phyloP scores from a whole-genome alignment of 1,140 invertebrate species.

The Neodiprion virginianus region DNA sequence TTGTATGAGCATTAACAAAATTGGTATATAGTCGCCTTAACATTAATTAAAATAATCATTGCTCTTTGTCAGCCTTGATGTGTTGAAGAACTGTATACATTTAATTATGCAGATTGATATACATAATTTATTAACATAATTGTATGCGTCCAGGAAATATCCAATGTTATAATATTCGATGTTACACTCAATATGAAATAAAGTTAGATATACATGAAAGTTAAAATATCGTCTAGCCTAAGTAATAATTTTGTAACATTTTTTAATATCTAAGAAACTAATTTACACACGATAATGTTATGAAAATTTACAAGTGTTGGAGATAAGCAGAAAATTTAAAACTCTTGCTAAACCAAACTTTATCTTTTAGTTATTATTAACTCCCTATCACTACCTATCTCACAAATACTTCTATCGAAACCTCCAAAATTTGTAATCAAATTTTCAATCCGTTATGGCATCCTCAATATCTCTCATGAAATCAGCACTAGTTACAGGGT shows the following conservation, averaged over 20 bases:
- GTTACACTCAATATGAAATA: not conserved
- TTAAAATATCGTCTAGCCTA: not conserved
- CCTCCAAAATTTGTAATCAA: too few relatives aligned
- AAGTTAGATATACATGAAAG: not conserved
- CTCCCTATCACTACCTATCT: too few relatives aligned
- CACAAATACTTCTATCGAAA: too few relatives aligned
- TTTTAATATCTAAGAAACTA: not conserved
- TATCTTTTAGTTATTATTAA: not conserved
- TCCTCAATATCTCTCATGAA: too few relatives aligned
- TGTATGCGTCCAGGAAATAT: not conserved
- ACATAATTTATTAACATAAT: not conserved
- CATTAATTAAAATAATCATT: not conserved
- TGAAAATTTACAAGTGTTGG: too few relatives aligned
- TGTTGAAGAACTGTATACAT: too few relatives aligned
- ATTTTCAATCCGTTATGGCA: too few relatives aligned
- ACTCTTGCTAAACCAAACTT: not conserved
- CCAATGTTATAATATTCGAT: conserved; percentile 1
- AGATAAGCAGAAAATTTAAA: not conserved
- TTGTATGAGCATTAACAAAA: not conserved
- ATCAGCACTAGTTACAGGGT: too few relatives aligned
- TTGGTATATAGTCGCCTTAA: too few relatives aligned
- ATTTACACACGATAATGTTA: not conserved
- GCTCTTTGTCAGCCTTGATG: not conserved
- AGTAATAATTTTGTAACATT: not conserved
- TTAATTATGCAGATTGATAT: too few relatives aligned